Evolutionary conservation across 37 sponge, comb jelly and placozoan genomes (phyloP), one percentile per base, ranked within the genome.

Genomic region (Mnemiopsis leidyi): DNA sequence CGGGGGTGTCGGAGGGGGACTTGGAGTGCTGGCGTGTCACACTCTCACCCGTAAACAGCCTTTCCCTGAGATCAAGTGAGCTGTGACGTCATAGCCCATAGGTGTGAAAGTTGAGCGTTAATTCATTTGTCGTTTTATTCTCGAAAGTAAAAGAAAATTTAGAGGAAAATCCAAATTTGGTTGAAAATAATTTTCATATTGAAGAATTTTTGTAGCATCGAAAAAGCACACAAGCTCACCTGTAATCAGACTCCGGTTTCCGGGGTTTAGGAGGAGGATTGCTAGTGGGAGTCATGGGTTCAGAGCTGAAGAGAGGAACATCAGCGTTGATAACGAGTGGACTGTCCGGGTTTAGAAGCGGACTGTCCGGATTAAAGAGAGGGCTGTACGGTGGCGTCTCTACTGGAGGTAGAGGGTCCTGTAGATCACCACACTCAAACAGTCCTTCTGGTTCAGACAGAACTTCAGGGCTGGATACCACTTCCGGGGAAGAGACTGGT

Each of bases 251-350:
- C 20, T 35, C 32, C 28, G 90, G 90, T 23, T 85, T 85, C 48
- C 90, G 39, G 0, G 90, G 90, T 85, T 85, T 85, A 39, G 90
- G 61, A 28, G 90, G 90, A 29, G 82, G 37, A 5, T 35, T 37
- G 26, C 29, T 85, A 37, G 61, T 85, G 36, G 90, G 90, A 38
- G 61, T 40, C 1, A n/a, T n/a, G n/a, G 90, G 24, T 3, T 40
- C 61, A 0, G 90, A 85, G 1, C 90, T 37, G 1, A 35, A 23
- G 21, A 20, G 31, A 2, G 38, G 37, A 28, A 29, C 30, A 23
- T 23, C 75, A 71, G 75, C 75, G 30, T 71, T 28, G 3, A 29
- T 71, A 5, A 28, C 20, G 75, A 71, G 75, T 3, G 25, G 75
- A 28, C 30, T 71, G 75, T n/a, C 30, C 7, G 82, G 82, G 40